Evolutionary conservation across 2,888 invertebrate species (phyloP).

Genomic region (Protophormia terraenovae): DNA sequence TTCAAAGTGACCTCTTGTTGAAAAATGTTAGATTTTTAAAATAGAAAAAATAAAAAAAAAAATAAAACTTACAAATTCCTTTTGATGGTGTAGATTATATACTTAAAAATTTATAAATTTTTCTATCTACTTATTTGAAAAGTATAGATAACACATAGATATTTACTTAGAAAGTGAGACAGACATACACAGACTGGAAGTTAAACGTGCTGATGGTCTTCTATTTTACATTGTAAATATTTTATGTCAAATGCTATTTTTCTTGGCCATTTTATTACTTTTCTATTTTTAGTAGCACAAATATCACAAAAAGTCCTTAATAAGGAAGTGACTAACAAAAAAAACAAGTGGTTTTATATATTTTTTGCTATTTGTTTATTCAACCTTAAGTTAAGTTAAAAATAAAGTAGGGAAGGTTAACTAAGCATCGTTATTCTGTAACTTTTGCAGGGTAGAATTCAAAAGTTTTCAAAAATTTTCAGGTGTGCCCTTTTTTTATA

Average conservation of each 20-base stretch:
- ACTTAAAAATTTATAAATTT: slow-evolving; percentile 55
- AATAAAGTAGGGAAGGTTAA: no score
- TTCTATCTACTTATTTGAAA: slow-evolving; percentile 43
- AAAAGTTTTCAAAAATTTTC: no score
- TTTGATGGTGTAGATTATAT: slow-evolving; percentile 64
- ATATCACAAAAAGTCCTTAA: not conserved
- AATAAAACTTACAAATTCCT: slow-evolving; percentile 9
- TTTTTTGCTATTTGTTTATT: not conserved
- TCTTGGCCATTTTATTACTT: not conserved
- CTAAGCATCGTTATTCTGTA: no score
- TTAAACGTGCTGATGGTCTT: slow-evolving; percentile 27
- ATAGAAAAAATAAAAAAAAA: not conserved
- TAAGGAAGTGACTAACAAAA: not conserved
- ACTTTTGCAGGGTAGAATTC: no score
- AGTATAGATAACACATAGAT: not conserved
- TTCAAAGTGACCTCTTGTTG: slow-evolving; percentile 45
- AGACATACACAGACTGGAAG: not conserved
- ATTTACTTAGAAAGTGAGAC: not conserved
- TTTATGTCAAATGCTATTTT: slow-evolving; percentile 42
- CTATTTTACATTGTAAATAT: slow-evolving; percentile 37
- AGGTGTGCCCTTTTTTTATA: no score
- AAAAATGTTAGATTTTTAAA: not conserved
- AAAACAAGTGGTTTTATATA: no score
- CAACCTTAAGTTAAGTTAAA: not conserved
- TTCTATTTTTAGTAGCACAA: not conserved